phyloP scores from a whole-genome alignment of 2,113 vertebrate genomes.

The Lampris incognitus region DNA sequence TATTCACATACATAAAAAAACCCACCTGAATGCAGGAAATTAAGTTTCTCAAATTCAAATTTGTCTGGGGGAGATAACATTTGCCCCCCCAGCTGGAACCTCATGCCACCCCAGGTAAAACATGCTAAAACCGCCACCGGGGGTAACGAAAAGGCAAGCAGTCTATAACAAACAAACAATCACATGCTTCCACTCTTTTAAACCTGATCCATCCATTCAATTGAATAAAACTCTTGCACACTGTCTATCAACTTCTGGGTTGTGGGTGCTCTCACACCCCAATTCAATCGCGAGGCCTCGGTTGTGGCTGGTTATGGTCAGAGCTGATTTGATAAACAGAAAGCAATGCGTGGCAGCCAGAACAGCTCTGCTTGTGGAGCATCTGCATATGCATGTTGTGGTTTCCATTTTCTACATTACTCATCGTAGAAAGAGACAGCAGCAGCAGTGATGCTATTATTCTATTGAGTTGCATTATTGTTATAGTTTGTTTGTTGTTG shows the following conservation, averaged over 20 bases:
- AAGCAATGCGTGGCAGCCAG: slow-evolving; percentile 18
- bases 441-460: too few relatives aligned
- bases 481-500: too few relatives aligned
- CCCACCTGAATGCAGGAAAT: too few relatives aligned
- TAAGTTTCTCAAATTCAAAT: too few relatives aligned
- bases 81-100: too few relatives aligned
- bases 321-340: slow-evolving; percentile 35
- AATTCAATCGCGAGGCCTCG: slow-evolving; percentile 30
- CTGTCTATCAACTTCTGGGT: slow-evolving; percentile 27
- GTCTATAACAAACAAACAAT: slow-evolving; percentile 33
- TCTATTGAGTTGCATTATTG: too few relatives aligned
- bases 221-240: slow-evolving; percentile 37
- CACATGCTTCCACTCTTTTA: slow-evolving; percentile 48
- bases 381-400: too few relatives aligned
- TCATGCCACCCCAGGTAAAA: too few relatives aligned
- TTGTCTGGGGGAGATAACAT: too few relatives aligned
- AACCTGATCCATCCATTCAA: slow-evolving; percentile 26
- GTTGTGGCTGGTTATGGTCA: slow-evolving; percentile 10
- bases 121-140: background rate
- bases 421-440: too few relatives aligned
- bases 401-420: too few relatives aligned
- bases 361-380: background rate
- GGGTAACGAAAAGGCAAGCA: slow-evolving; percentile 64
- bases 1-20: too few relatives aligned
- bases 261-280: slow-evolving; percentile 2